Percentiles rank a stretch among this genome's conserved stretches.
Evolutionary conservation across 2,888 invertebrate genomes (phyloP).

Genomic region (Drosophila picticornis): DNA sequence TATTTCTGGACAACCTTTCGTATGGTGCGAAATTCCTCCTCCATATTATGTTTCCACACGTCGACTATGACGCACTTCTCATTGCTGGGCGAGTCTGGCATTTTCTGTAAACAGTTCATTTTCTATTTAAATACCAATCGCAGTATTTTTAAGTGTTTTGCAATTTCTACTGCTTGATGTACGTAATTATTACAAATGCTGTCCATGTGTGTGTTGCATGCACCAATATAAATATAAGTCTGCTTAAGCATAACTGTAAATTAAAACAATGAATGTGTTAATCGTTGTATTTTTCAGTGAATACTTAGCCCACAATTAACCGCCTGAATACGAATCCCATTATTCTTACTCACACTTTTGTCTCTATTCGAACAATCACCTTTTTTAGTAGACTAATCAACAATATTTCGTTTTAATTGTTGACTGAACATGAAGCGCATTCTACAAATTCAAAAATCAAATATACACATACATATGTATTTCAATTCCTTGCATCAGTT

Average conservation of each 20-base stretch:
- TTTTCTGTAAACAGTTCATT: constrained; percentile 85
- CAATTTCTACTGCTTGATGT: neutral
- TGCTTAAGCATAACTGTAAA: neutral
- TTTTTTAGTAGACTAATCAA: neutral
- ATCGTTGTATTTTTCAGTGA: neutral
- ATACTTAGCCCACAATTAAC: neutral
- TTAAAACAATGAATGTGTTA: neutral
- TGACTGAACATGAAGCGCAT: neutral
- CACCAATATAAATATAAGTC: neutral
- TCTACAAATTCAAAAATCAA: neutral
- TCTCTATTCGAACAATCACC: neutral
- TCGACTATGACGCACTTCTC: constrained; percentile 98
- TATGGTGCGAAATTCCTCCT: constrained; percentile 98
- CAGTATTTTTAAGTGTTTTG: too few species aligned
- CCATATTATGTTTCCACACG: constrained; percentile 98
- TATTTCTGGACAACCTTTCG: constrained; percentile 94
- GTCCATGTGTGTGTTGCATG: neutral
- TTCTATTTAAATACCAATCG: neutral
- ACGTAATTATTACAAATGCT: neutral
- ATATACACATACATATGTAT: neutral
- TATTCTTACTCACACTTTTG: neutral
- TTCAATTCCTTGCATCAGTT: neutral
- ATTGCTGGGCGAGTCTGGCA: constrained; percentile 90
- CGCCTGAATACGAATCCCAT: neutral
- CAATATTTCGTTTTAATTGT: neutral